These are phyloP conservation scores for Mesorhabditis spiculigera DNA, from an alignment of 2,888 invertebrate genomes.

Conservation along the genomic window DNA sequence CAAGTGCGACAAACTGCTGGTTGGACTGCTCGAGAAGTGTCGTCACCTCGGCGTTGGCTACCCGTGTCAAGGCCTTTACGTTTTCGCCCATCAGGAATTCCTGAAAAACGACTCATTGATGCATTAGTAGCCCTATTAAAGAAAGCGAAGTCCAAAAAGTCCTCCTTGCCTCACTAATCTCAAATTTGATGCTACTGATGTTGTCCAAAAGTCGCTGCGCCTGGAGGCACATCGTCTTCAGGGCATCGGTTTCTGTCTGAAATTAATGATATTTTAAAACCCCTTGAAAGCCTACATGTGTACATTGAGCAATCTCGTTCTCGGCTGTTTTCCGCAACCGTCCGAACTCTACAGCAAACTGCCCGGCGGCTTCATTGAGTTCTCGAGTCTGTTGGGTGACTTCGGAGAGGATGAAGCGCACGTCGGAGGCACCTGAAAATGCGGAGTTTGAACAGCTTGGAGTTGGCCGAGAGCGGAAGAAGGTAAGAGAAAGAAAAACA, in stretches of 20 bases:
- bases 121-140: neutral
- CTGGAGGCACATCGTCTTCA: conserved; percentile 39
- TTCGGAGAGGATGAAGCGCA: neutral
- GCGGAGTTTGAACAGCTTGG: too few species aligned
- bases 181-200: conserved; percentile 31
- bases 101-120: conserved; percentile 20
- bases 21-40: conserved; percentile 28
- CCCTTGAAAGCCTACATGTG: too few species aligned
- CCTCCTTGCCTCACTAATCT: conserved; percentile 27
- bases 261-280: too few species aligned
- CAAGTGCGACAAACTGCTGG: conserved; percentile 30
- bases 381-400: neutral
- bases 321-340: conserved; percentile 39
- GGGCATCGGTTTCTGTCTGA: conserved; percentile 40
- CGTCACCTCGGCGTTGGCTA: conserved; percentile 36
- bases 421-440: neutral
- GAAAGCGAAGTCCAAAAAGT: neutral
- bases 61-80: conserved; percentile 26
- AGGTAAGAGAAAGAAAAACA: too few species aligned
- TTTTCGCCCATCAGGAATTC: conserved; percentile 27
- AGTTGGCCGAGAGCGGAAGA: too few species aligned
- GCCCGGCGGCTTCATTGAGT: conserved; percentile 5
- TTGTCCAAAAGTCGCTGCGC: conserved; percentile 37
- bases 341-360: conserved; percentile 29
- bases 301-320: conserved; percentile 32